Conservation (phyloP, 2,888 invertebrate genomes). For the Polyommatus iphigenia region DNA sequence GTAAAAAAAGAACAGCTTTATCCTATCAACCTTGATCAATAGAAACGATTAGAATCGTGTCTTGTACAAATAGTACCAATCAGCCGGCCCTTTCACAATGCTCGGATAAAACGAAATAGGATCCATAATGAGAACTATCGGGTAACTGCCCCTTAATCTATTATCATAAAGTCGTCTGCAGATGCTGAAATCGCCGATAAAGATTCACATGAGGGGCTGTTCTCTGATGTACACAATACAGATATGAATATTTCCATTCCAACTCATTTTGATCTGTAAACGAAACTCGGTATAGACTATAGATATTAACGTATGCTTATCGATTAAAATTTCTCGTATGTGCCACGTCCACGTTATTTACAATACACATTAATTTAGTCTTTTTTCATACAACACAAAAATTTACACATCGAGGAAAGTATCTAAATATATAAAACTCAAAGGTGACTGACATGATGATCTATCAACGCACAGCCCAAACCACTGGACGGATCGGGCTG, state of each 20-base stretch:
- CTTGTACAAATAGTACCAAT: constrained; percentile 50
- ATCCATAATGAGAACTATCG: constrained; percentile 50
- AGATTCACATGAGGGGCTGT: constrained; percentile 36
- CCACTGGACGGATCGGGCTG: too few species aligned
- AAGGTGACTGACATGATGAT: too few species aligned
- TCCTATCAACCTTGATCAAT: constrained; percentile 49
- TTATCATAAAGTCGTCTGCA: constrained; percentile 49
- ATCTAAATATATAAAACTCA: too few species aligned
- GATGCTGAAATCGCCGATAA: constrained; percentile 43
- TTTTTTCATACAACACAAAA: too few species aligned
- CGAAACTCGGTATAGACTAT: background rate
- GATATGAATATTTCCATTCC: background rate
- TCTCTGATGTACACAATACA: constrained; percentile 14
- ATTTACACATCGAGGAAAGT: too few species aligned
- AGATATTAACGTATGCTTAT: too few species aligned
- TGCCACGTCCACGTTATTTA: too few species aligned
- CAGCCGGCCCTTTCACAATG: constrained; percentile 45
- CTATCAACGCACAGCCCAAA: too few species aligned
- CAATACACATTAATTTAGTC: too few species aligned
- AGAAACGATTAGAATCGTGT: constrained; percentile 46
- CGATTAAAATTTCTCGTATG: too few species aligned
- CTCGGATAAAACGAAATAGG: constrained; percentile 48
- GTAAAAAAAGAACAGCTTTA: background rate
- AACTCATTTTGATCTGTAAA: background rate
- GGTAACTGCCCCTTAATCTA: constrained; percentile 46